Conservation (phyloP, 2,797 vertebrate genomes). For the Aeoliscus strigatus region DNA sequence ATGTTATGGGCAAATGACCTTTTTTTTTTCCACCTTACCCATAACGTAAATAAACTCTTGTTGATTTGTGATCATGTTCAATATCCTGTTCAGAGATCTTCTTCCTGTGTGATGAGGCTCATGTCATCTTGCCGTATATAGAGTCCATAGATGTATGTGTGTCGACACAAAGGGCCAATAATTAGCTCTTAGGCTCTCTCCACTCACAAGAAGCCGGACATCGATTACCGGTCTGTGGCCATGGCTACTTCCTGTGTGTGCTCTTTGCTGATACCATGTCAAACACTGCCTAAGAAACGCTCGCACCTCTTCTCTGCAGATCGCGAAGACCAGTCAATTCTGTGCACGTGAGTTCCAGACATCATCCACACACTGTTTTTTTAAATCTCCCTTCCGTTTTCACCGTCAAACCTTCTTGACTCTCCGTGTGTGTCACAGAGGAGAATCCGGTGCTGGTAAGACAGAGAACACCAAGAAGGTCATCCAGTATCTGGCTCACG, state of each 20-base stretch:
- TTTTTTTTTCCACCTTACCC: no score
- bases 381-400: not conserved
- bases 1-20: no score
- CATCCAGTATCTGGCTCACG: slow-evolving; percentile 95
- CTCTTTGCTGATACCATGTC: slow-evolving; percentile 23
- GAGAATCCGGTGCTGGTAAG: slow-evolving; percentile 97
- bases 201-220: slow-evolving; percentile 63
- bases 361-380: not conserved
- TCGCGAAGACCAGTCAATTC: slow-evolving; percentile 96
- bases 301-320: slow-evolving; percentile 53
- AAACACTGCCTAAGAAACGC: not conserved
- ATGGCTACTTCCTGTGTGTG: slow-evolving; percentile 51
- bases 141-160: no score
- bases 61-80: no score
- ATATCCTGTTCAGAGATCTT: no score
- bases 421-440: slow-evolving; percentile 64
- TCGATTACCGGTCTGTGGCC: slow-evolving; percentile 65
- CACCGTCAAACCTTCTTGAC: no score
- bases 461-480: slow-evolving; percentile 99
- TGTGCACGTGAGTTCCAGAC: slow-evolving; percentile 92
- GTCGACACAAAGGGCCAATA: no score
- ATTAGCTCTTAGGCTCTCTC: slow-evolving; percentile 40
- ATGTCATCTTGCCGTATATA: no score
- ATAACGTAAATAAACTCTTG: no score
- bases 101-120: no score